Evolutionary conservation across 1,140 invertebrate genomes (phyloP), one percentile per base, ranked within the genome.

Genomic region (Papilio helenus): DNA sequence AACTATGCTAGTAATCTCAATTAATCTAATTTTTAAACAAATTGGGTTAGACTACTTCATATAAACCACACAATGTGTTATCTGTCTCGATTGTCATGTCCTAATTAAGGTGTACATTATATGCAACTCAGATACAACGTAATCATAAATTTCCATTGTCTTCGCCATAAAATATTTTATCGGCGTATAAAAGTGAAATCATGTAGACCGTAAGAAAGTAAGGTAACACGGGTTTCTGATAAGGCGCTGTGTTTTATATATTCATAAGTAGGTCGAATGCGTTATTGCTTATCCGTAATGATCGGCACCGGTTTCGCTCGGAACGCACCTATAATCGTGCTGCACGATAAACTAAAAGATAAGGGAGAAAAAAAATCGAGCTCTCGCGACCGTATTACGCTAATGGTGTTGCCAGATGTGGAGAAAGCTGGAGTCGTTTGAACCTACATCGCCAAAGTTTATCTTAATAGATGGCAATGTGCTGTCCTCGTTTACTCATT

Each of bases 121-220:
- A 20, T 55, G 26, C 26, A 29, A 61, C 58, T n/a, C 2, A 61
- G 12, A 29, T 16, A 29, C 46, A 76, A 76, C 16, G 46, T 49
- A 26, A 55, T 44, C 73, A 76, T 76, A 76, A 76, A 73, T 49
- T 49, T 55, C 44, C 44, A 73, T 73, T 73, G 44, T 73, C 44
- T 18, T 73, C 29, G 12, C 72, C 26, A 68, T 68, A 68, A 68
- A 68, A 68, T 68, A 68, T 68, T 68, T 68, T 68, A 68, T 68
- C 61, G 14, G 3, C 14, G 61, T 29, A 68, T 68, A 68, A 68
- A 68, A 68, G 61, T 68, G 23, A 68, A 68, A 68, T 68, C 61
- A 68, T 68, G 61, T 68, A 68, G 61, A 68, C 61, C 61, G 61
- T 68, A 68, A 68, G 61, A 68, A 68, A 68, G 61, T 68, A 20